Evolutionary conservation across 2,797 vertebrate genomes (phyloP).

Genomic region (Triplophysa yarkandensis): DNA sequence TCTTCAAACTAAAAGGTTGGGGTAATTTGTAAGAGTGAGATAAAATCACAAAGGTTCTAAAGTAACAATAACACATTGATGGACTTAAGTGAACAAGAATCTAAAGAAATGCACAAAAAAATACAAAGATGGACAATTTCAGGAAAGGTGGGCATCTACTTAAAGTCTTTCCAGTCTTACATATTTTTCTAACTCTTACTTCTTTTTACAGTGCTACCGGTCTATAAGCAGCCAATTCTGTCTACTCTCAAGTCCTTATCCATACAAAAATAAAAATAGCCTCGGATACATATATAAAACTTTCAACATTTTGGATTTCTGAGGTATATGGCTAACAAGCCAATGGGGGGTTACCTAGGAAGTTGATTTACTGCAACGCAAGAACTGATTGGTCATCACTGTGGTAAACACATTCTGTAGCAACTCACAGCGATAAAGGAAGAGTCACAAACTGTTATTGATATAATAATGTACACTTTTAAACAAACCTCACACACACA

Average conservation of each 20-base stretch:
- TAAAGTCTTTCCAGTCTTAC: constrained; percentile 61
- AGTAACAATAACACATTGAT: not conserved
- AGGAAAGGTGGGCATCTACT: not conserved
- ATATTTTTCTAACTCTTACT: constrained; percentile 43
- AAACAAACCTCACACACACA: constrained; percentile 19
- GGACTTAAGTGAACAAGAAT: constrained; percentile 18
- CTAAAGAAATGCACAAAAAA: not conserved
- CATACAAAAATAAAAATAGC: constrained; percentile 72
- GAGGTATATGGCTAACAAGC: constrained; percentile 61
- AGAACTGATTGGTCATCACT: constrained; percentile 83
- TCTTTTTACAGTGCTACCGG: constrained; percentile 64
- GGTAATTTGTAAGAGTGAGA: not conserved
- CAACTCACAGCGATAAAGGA: constrained; percentile 71
- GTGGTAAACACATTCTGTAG: constrained; percentile 61
- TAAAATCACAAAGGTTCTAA: constrained; percentile 2
- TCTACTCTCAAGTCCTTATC: constrained; percentile 57
- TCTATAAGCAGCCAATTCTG: constrained; percentile 57
- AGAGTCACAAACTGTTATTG: constrained; percentile 37
- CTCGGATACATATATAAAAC: constrained; percentile 51
- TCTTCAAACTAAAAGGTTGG: not conserved
- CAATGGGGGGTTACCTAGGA: constrained; percentile 71
- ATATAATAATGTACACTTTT: constrained; percentile 21
- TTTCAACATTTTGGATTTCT: constrained; percentile 39
- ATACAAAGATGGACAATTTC: constrained; percentile 12
- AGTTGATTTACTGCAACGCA: constrained; percentile 78